Evolutionary conservation across 1,140 invertebrate genomes (phyloP).

Genomic region (Drosophila pruinosa): DNA sequence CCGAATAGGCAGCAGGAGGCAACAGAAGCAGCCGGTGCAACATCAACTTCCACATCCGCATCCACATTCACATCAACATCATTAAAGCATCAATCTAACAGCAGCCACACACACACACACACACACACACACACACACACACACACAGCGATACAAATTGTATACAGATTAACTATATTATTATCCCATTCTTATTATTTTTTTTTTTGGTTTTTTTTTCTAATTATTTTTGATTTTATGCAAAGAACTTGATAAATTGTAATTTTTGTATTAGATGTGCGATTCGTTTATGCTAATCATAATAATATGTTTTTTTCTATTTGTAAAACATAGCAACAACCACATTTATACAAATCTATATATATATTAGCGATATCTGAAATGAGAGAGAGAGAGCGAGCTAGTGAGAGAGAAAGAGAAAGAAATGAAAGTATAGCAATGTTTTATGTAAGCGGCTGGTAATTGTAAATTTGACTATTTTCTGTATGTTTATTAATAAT

Average conservation of each 20-base stretch:
- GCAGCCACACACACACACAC: slow-evolving; percentile 27
- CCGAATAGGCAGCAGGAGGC: slow-evolving; percentile 84
- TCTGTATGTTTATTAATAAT: slow-evolving; percentile 30
- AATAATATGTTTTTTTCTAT: slow-evolving; percentile 46
- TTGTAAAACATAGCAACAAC: slow-evolving; percentile 50
- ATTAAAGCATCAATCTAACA: neutral
- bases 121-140: slow-evolving; percentile 30
- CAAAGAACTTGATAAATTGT: slow-evolving; percentile 21
- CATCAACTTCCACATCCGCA: neutral
- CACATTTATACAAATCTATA: slow-evolving; percentile 38
- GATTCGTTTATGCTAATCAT: slow-evolving; percentile 20
- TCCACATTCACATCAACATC: neutral
- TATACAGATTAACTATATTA: slow-evolving; percentile 63
- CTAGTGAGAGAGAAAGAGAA: neutral
- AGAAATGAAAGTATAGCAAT: slow-evolving; percentile 22
- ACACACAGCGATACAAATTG: slow-evolving; percentile 53
- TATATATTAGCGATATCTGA: slow-evolving; percentile 44
- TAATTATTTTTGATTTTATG: slow-evolving; percentile 25
- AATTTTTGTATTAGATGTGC: slow-evolving; percentile 37
- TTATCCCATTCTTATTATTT: slow-evolving; percentile 40
- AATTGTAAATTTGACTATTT: slow-evolving; percentile 39
- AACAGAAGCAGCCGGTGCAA: neutral
- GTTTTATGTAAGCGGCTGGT: slow-evolving; percentile 23
- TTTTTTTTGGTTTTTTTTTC: slow-evolving; percentile 15
- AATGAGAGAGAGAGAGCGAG: slow-evolving; percentile 32